Base-by-base conservation (phyloP, 1,140 invertebrate species). In the Neodiprion pinetum region DNA sequence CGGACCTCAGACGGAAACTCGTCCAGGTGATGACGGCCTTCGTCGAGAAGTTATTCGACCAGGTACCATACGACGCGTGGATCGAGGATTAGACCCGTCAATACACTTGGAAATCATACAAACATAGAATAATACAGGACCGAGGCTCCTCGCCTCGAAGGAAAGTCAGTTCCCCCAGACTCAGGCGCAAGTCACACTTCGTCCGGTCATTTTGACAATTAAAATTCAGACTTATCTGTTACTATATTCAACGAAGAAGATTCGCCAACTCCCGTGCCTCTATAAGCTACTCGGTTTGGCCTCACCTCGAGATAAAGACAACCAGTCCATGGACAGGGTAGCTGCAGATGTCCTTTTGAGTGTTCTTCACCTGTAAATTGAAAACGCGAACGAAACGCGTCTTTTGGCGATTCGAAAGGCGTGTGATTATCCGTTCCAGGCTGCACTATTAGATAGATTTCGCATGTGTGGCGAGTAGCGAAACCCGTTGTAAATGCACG, bases 41-140 rank as follows among this genome's bases (percentile, higher is more conserved):
- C 81, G 90, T 95, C 21, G 92, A 94, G 78, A 93, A 92, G 77
- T 86, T 96, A 11, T 94, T 96, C 72, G 89, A 91, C 5, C 91
- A 93, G 83, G 93, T 96, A 69, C 94, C 95, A 1, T 93, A 95
- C 79, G 93, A 95, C 76, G 91, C 92, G 66, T 95, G 93, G 93
- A 90, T 94, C 71, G 76, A 77, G 11, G 87, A 90, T 76, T 90
- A 86, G 82, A 68, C 66, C 2, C 28, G 5, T 40, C 28, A 40
- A 28, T 71, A 71, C 49, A 14, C 12, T 48, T 69, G 11, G n/a
- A 49, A 48, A n/a, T 40, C 47, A 71, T 48, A 48, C 17, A 40
- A 49, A 69, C 3, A 61, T 61, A 12, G 8, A 17, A 21, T 21
- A 5, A 61, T 12, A 9, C 9, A 61, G n/a, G n/a, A 61, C 9